A percentile compares a stretch with the other conserved stretches of the same genome.
These are phyloP conservation scores for Agonopterix heracliana DNA, from an alignment of 2,888 invertebrate species.

Conservation along the genomic window DNA sequence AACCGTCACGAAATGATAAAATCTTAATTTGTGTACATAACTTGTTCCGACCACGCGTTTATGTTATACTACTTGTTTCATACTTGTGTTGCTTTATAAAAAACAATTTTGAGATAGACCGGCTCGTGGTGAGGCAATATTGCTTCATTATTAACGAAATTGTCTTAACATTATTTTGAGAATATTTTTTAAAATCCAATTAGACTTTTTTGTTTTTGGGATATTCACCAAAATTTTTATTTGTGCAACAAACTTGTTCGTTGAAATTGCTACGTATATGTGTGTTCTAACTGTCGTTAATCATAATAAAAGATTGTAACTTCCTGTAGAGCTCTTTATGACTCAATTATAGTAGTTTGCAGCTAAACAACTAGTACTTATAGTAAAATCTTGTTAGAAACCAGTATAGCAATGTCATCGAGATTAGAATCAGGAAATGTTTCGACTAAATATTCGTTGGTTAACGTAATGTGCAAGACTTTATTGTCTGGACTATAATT, in stretches of 20 bases:
- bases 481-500: slow-evolving; percentile 31
- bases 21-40: slow-evolving; percentile 57
- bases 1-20: slow-evolving; percentile 40
- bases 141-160: slow-evolving; percentile 1
- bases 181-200: not conserved
- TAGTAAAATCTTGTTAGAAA: slow-evolving; percentile 36
- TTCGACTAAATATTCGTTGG: slow-evolving; percentile 21
- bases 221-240: not conserved
- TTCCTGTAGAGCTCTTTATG: slow-evolving; percentile 21
- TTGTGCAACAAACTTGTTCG: not conserved
- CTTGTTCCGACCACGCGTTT: slow-evolving; percentile 33
- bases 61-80: not conserved
- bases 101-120: not conserved
- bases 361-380: slow-evolving; percentile 10
- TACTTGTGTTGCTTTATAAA: slow-evolving; percentile 1
- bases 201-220: not conserved
- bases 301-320: slow-evolving; percentile 15
- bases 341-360: slow-evolving; percentile 16
- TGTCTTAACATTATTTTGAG: not conserved
- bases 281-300: not conserved
- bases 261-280: not conserved
- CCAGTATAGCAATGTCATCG: slow-evolving; percentile 37
- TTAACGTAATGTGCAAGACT: slow-evolving; percentile 37
- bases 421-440: slow-evolving; percentile 52
- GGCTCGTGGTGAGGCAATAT: not conserved